Conservation (phyloP, 1,140 invertebrate genomes). For the Drosophila lacteicornis region DNA sequence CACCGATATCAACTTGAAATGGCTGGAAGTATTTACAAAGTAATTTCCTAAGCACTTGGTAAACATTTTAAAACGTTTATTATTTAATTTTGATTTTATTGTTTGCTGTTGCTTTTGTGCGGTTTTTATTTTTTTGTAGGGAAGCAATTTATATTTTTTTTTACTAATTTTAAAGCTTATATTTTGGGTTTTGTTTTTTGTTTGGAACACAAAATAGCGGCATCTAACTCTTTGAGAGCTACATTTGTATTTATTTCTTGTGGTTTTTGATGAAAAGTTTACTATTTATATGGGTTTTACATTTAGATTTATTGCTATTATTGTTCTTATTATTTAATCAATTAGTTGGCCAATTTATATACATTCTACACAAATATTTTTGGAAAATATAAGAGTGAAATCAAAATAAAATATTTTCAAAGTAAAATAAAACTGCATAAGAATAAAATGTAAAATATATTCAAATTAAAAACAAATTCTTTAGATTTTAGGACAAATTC, state of each 20-base stretch:
- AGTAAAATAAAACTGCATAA: neutral
- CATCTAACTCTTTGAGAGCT: constrained; percentile 25
- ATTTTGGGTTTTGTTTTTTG: constrained; percentile 1
- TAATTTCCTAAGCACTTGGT: constrained; percentile 33
- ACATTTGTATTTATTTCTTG: neutral
- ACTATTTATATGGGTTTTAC: neutral
- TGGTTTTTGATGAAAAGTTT: no score
- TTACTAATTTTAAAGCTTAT: constrained; percentile 55
- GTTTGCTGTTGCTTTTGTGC: constrained; percentile 22
- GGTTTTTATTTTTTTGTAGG: constrained; percentile 14
- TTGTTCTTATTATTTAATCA: constrained; percentile 21
- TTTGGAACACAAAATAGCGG: neutral
- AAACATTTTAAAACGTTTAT: constrained; percentile 63
- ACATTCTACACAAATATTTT: neutral
- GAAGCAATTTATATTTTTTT: constrained; percentile 10
- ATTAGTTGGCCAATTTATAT: neutral
- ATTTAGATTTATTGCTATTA: constrained; percentile 25
- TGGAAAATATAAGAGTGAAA: no score
- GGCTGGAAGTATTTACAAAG: constrained; percentile 51
- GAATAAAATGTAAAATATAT: neutral
- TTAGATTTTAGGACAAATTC: no score
- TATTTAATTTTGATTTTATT: constrained; percentile 34
- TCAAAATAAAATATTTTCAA: no score
- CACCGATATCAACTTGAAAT: constrained; percentile 8
- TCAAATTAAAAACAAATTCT: no score